These are phyloP conservation scores for Heteronetta atricapilla DNA, from an alignment of 2,113 vertebrate genomes.

Conservation along the genomic window DNA sequence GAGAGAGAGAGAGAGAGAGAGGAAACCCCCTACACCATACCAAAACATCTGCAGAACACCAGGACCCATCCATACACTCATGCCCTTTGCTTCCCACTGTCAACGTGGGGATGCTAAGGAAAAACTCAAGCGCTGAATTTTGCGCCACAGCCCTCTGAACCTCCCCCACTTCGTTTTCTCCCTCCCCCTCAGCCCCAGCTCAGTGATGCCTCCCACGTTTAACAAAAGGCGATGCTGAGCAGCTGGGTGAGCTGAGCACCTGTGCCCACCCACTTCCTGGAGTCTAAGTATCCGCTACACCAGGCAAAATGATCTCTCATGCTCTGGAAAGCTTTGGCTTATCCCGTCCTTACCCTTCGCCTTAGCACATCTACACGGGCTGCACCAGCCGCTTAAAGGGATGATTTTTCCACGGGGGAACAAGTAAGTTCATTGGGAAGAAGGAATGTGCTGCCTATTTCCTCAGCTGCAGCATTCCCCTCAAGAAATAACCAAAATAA, in stretches of 20 bases:
- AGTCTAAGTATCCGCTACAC: neutral
- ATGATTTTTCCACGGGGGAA: neutral
- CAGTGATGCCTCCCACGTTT: rapidly evolving
- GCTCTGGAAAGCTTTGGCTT: neutral
- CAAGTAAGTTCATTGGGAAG: neutral
- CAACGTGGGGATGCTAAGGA: neutral
- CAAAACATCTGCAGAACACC: neutral
- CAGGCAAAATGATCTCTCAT: rapidly evolving
- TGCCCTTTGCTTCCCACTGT: neutral
- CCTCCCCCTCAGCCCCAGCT: rapidly evolving
- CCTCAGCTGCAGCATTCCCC: conserved; percentile 19
- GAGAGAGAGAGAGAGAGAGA: too few relatives aligned
- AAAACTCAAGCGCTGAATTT: rapidly evolving
- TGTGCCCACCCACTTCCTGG: rapidly evolving
- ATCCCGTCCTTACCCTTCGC: neutral
- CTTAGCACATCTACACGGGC: neutral
- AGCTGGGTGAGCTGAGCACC: rapidly evolving
- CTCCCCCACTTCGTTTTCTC: rapidly evolving
- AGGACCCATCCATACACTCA: neutral
- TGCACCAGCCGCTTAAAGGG: neutral
- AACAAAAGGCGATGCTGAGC: rapidly evolving
- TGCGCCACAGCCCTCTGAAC: rapidly evolving
- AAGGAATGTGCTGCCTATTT: neutral
- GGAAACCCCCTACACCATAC: neutral
- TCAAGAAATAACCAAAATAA: conserved; percentile 8